Percentiles rank a stretch among this genome's conserved stretches.
phyloP scores from a whole-genome alignment of 1,140 invertebrate genomes.

The Trissolcus basalis region DNA sequence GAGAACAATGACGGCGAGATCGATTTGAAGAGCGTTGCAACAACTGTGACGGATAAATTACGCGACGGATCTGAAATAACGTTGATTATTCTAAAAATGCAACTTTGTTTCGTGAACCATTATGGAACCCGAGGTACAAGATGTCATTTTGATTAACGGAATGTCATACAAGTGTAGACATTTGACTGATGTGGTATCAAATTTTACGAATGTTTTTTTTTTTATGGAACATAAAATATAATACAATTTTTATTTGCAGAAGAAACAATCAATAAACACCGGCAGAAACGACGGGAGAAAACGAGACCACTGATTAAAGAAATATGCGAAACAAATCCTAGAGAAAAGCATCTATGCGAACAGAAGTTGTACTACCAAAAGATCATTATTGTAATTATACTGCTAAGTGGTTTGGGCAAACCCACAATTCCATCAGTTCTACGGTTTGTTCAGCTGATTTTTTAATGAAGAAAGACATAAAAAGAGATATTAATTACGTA shows the following conservation, averaged over 20 bases:
- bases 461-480: neutral
- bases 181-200: too few relatives aligned
- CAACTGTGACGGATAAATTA: conserved; percentile 62
- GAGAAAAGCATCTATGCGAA: conserved; percentile 69
- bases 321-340: conserved; percentile 76
- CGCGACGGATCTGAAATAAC: conserved; percentile 64
- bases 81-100: conserved; percentile 80
- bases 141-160: neutral
- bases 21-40: neutral
- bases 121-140: conserved; percentile 78
- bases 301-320: conserved; percentile 77
- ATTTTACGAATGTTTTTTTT: too few relatives aligned
- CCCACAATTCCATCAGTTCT: conserved; percentile 75
- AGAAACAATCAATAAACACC: conserved; percentile 76
- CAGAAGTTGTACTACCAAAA: conserved; percentile 80
- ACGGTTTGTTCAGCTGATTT: conserved; percentile 69
- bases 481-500: too few relatives aligned
- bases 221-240: neutral
- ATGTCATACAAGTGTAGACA: neutral
- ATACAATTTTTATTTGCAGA: conserved; percentile 59
- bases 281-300: conserved; percentile 73
- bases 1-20: conserved; percentile 42
- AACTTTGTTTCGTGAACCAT: conserved; percentile 82
- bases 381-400: conserved; percentile 79
- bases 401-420: conserved; percentile 81